Evolutionary conservation across 2,797 vertebrate genomes (phyloP).

Genomic region (Phoebastria nigripes): DNA sequence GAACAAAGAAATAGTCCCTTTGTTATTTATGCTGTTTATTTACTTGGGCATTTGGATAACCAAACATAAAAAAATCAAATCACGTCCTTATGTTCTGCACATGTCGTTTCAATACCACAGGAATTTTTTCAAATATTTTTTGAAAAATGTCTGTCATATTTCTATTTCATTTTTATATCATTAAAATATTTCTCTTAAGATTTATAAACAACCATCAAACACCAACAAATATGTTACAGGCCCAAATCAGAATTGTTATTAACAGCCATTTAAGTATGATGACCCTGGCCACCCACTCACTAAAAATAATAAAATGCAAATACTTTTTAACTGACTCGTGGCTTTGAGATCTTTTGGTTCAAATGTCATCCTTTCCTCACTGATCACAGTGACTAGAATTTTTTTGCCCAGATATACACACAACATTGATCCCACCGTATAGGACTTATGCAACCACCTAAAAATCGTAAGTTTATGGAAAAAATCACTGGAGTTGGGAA

Average conservation of each 20-base stretch:
- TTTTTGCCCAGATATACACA: background rate
- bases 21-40: slow-evolving; percentile 35
- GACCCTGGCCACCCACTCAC: slow-evolving; percentile 6
- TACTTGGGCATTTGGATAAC: slow-evolving; percentile 22
- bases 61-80: background rate
- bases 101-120: background rate
- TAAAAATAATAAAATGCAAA: slow-evolving; percentile 2
- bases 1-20: slow-evolving; percentile 43
- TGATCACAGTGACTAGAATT: background rate
- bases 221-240: slow-evolving; percentile 16
- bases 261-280: background rate
- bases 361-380: background rate
- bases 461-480: background rate
- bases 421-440: background rate
- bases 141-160: slow-evolving; percentile 13
- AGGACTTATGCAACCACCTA: background rate
- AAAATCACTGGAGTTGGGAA: background rate
- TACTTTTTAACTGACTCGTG: background rate
- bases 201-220: slow-evolving; percentile 25
- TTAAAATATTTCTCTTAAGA: slow-evolving; percentile 17
- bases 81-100: slow-evolving; percentile 17
- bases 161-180: slow-evolving; percentile 29
- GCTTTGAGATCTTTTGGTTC: background rate
- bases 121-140: slow-evolving; percentile 5
- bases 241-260: background rate